Base-by-base conservation (phyloP, 2,113 vertebrate genomes). In the Myotis yumanensis region DNA sequence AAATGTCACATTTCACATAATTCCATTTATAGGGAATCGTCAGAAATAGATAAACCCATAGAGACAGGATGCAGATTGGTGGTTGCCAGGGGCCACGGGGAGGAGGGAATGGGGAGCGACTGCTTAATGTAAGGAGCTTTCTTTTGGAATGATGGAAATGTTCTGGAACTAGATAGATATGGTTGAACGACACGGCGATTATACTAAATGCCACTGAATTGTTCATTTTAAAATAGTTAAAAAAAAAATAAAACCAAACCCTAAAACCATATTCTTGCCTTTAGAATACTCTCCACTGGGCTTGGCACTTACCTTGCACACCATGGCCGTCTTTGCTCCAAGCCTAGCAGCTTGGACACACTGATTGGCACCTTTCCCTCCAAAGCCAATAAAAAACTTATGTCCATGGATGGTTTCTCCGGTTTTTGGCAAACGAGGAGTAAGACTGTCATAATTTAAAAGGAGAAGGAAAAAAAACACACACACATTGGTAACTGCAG, bases 301-400 rank as follows among this genome's bases (percentile, higher is more conserved):
- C 40, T 48, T 37, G 4, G 11, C 11, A 25, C 97, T 96, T 98
- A 99, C 99, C 99, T 99, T 99, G 98, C 99, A 99, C 82, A 99
- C 98, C 98, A 99, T 99, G 0, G 99, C 98, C 0, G 99, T 98
- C 97, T 98, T 98, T 88, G 99, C 99, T 52, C 99, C 99, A 57
- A 99, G 99, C 89, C 99, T 98, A 89, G 99, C 98, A 85, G 99
- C 99, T 97, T 99, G 99, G 91, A 99, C 98, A 95, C 99, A 99
- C 76, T 99, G 99, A 97, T 99, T 99, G 97, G 99, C 99, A 94
- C 99, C 99, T 98, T 99, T 99, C 82, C 99, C 99, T 91, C 99
- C 99, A 96, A 99, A 99, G 89, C 99, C 99, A 91, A 99, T 98
- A 89, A 99, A 99, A 98, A 99, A 99, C 97, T 99, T 99, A 94